These are phyloP conservation scores for Delichon dasypus DNA, from an alignment of 2,797 vertebrate species.

Conservation along the genomic window DNA sequence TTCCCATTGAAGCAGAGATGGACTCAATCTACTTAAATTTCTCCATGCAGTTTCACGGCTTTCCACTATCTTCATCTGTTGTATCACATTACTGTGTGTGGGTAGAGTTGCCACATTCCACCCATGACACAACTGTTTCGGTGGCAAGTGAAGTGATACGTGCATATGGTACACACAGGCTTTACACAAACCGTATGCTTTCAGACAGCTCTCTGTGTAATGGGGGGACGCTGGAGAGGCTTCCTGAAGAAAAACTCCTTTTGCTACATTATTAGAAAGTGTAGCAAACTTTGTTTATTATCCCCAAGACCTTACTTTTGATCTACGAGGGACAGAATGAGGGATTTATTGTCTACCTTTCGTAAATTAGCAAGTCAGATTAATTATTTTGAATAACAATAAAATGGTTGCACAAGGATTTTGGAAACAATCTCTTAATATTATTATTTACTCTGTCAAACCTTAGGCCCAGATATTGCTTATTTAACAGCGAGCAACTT, in stretches of 20 bases:
- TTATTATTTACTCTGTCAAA: background rate
- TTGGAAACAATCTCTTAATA: background rate
- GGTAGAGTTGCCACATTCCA: constrained; percentile 70
- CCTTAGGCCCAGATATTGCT: background rate
- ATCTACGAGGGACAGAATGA: background rate
- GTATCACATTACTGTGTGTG: constrained; percentile 63
- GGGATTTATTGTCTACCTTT: background rate
- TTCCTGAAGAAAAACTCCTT: background rate
- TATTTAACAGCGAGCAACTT: background rate
- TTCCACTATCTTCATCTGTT: constrained; percentile 65
- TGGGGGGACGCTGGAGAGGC: background rate
- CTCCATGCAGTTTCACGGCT: constrained; percentile 54
- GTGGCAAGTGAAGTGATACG: constrained; percentile 55
- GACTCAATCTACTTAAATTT: constrained; percentile 66
- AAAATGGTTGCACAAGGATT: background rate
- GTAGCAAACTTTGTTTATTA: background rate
- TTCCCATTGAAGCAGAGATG: constrained; percentile 50
- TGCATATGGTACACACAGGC: constrained; percentile 52
- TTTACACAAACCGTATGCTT: constrained; percentile 62
- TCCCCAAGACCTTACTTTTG: background rate
- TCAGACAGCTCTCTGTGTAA: constrained; percentile 1
- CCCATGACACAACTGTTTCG: constrained; percentile 65
- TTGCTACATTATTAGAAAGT: background rate
- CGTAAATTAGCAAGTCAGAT: background rate
- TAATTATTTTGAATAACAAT: background rate